Evolutionary conservation across 2,888 invertebrate species (phyloP).

Genomic region (Ypsolopha scabrella): DNA sequence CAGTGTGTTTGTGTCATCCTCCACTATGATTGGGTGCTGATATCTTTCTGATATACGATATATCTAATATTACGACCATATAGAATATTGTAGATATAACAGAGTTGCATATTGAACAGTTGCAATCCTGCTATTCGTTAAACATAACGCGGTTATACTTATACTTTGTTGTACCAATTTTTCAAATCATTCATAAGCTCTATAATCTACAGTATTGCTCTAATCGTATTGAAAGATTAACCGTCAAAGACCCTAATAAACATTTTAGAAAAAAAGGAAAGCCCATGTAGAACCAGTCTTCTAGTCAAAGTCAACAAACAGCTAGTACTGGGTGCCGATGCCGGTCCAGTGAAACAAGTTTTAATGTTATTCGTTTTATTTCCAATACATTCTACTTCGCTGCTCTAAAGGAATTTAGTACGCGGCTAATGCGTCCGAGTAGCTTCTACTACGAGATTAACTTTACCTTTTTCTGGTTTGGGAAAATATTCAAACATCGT

Average conservation of each 20-base stretch:
- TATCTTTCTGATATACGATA: no score
- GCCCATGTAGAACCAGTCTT: neutral
- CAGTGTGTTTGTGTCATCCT: neutral
- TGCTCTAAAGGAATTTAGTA: conserved; percentile 32
- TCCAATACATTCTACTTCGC: conserved; percentile 42
- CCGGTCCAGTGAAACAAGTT: conserved; percentile 31
- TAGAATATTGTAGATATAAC: no score
- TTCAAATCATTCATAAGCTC: no score
- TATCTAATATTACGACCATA: no score
- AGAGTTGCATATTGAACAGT: no score
- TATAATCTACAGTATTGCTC: no score
- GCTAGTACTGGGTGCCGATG: neutral
- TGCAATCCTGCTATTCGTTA: no score
- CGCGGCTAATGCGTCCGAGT: conserved; percentile 11
- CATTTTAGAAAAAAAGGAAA: neutral
- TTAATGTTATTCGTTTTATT: conserved; percentile 16
- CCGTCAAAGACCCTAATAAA: neutral
- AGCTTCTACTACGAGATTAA: neutral
- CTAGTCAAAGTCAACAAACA: neutral
- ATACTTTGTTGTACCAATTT: no score
- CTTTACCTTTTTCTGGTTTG: no score
- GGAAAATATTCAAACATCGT: no score
- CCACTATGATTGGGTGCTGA: no score
- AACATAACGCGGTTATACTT: no score
- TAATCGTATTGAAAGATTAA: neutral